Evolutionary conservation across 2,797 vertebrate genomes (phyloP).

Genomic region (Malurus splendens): DNA sequence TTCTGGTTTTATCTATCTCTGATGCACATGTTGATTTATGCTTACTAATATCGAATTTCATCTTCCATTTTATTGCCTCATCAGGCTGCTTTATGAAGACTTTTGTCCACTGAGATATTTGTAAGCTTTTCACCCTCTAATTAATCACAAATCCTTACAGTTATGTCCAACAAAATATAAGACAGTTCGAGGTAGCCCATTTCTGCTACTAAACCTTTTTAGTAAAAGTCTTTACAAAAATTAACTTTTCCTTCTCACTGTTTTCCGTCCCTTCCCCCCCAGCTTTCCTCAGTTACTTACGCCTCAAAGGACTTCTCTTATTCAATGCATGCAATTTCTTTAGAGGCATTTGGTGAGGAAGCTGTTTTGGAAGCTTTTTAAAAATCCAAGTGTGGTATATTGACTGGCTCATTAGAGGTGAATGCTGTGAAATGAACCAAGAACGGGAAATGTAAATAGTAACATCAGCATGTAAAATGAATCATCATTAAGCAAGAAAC

Average conservation of each 20-base stretch:
- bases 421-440: conserved; percentile 33
- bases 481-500: neutral
- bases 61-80: neutral
- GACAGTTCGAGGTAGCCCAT: neutral
- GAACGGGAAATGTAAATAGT: conserved; percentile 1
- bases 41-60: neutral
- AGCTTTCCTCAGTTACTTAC: neutral
- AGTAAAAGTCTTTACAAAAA: neutral
- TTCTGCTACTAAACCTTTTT: neutral
- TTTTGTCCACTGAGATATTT: neutral
- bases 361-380: neutral
- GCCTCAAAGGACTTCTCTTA: neutral
- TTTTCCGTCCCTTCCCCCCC: neutral
- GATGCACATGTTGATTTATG: neutral
- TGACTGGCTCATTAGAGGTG: conserved; percentile 17
- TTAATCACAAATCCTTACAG: neutral
- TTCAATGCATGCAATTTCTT: neutral
- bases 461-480: neutral
- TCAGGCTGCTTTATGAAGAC: neutral
- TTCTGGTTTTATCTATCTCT: neutral
- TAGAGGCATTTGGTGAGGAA: neutral
- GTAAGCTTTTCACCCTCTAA: neutral
- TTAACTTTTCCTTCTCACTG: neutral
- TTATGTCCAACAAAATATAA: neutral
- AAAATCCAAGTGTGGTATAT: neutral